Base-by-base conservation (phyloP, 2,888 invertebrate genomes). In the Harmothoe impar region DNA sequence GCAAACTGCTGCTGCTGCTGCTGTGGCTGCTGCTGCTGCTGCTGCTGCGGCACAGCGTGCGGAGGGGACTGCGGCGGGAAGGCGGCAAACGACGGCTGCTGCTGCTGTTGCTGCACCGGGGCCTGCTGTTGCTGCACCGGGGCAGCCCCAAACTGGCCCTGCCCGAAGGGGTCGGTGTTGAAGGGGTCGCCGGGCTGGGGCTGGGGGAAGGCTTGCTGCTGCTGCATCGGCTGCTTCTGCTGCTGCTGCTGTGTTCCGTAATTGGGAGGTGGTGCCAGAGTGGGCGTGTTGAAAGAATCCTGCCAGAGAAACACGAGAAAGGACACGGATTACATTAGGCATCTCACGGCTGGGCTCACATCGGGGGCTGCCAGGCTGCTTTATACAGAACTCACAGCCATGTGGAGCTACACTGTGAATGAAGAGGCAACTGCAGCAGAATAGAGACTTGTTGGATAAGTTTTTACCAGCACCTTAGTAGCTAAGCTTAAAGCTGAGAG, bases 151-250 rank as follows among this genome's bases (percentile, higher is more conserved):
- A 86, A 86, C 31, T 56, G 86, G 29, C 29, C 29, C 86, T 86
- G 86, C 17, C 86, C 86, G 86, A 86, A 86, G 15, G 86, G 29
- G 86, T 86, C 86, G 0, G 86, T 86, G 25, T 86, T 86, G 86
- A 86, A 86, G 52, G 86, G 86, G 31, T 86, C 86, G 5, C n/a
- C 43, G 0, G 54, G 54, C 33, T 54, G 54, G 25, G 86, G 0
- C 23, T n/a, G 56, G n/a, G 52, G 86, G 29, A 56, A 56, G 3
- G 20, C 17, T 84, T 84, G 84, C 84, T 86, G 86, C 86, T 86
- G 86, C 56, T 86, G 86, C 86, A 86, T 86, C 86, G 86, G 86
- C 56, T 52, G 86, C 86, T 86, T 86, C 86, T 86, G 86, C 86
- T 86, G 86, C 86, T 86, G 86, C 29, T 86, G 86, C 86, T 86